These are phyloP conservation scores for Syngnathus floridae DNA, from an alignment of 2,113 vertebrate species.

Conservation along the genomic window DNA sequence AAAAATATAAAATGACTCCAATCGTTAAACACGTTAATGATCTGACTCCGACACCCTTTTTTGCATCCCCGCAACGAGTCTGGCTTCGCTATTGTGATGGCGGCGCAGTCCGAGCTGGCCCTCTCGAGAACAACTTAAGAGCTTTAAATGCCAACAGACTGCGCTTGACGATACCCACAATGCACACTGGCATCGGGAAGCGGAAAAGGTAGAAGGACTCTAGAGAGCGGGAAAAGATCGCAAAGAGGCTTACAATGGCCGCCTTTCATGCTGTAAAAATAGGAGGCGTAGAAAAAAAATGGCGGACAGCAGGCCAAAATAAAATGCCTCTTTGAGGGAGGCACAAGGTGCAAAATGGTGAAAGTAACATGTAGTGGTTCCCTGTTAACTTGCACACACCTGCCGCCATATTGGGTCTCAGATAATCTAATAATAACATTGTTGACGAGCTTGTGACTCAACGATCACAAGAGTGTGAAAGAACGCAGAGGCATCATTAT, in stretches of 20 bases:
- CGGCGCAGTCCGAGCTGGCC: slow-evolving; percentile 6
- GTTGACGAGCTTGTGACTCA: not conserved
- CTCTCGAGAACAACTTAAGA: slow-evolving; percentile 23
- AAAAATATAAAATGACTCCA: not conserved
- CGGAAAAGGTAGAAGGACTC: slow-evolving; percentile 10
- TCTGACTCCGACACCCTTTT: not conserved
- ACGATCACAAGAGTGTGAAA: not conserved
- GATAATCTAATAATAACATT: not conserved
- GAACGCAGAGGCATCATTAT: not conserved
- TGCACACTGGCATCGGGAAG: slow-evolving; percentile 40
- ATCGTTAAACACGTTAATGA: not conserved
- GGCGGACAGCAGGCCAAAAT: slow-evolving; percentile 9
- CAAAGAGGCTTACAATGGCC: slow-evolving; percentile 50
- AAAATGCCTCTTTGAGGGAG: slow-evolving; percentile 3
- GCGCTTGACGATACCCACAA: slow-evolving; percentile 36
- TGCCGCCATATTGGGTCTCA: not conserved
- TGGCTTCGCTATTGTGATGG: not conserved
- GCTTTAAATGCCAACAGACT: slow-evolving; percentile 21
- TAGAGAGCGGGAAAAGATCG: slow-evolving; percentile 17
- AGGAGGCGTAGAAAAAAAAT: slow-evolving; percentile 47
- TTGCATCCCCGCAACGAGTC: not conserved
- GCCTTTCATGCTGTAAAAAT: slow-evolving; percentile 60
- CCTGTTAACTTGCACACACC: not conserved
- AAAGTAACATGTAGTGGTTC: not conserved
- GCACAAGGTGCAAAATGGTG: slow-evolving; percentile 17